Conservation (phyloP, 1,140 invertebrate genomes). For the Gyrodactylus salaris region DNA sequence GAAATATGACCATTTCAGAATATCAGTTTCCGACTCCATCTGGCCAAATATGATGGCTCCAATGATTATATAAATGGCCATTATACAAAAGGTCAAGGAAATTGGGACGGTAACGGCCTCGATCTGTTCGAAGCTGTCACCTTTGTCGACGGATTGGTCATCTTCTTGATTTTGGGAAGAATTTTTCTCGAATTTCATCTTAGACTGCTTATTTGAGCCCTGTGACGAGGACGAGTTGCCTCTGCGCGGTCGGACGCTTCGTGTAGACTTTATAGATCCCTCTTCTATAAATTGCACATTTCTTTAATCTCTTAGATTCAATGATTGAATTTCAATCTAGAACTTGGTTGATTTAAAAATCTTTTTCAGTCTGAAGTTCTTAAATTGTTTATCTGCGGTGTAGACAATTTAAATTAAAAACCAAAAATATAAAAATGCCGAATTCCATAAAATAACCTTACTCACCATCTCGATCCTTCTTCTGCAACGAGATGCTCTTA, state of each 20-base stretch:
- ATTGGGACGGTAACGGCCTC: constrained; percentile 2
- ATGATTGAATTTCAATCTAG: too few species aligned
- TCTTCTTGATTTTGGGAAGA: background rate
- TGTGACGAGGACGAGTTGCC: background rate
- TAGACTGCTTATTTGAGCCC: background rate
- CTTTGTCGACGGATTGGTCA: background rate
- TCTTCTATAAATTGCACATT: too few species aligned
- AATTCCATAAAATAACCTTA: too few species aligned
- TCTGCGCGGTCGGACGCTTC: background rate
- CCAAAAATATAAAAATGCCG: too few species aligned
- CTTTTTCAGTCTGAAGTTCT: too few species aligned
- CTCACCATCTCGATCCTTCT: too few species aligned
- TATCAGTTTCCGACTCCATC: background rate
- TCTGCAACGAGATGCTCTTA: too few species aligned
- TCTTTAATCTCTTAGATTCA: too few species aligned
- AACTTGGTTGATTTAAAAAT: too few species aligned
- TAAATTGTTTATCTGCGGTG: too few species aligned
- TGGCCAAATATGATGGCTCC: background rate
- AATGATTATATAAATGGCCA: constrained; percentile 1
- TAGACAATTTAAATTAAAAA: too few species aligned
- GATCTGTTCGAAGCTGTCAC: background rate
- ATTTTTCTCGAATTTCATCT: background rate
- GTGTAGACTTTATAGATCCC: background rate
- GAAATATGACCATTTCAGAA: constrained; percentile 34
- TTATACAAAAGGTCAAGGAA: constrained; percentile 1